Percentiles rank a stretch among this genome's conserved stretches.
Evolutionary conservation across 2,113 vertebrate species (phyloP).

Genomic region (Brachypodius melanocephalos): DNA sequence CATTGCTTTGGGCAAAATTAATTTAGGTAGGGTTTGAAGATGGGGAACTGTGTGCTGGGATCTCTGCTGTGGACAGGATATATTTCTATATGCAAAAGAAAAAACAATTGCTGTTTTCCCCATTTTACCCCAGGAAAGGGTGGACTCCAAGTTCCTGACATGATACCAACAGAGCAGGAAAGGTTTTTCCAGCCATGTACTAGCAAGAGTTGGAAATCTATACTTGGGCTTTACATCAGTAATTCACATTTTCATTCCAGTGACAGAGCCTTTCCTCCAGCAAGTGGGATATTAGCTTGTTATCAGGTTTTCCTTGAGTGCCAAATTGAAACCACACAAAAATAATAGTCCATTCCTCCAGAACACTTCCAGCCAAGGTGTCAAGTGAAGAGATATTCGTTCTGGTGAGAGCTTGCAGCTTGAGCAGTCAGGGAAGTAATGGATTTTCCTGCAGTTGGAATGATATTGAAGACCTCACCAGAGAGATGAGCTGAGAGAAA

Average conservation of each 20-base stretch:
- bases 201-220: not conserved
- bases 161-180: not conserved
- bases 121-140: not conserved
- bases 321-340: not conserved
- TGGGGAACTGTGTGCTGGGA: not conserved
- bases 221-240: not conserved
- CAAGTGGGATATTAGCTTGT: not conserved
- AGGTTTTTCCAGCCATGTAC: not conserved
- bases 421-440: slow-evolving; percentile 19
- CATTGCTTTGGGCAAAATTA: not conserved
- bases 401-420: not conserved
- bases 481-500: not conserved
- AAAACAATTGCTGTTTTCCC: not conserved
- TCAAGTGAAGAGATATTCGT: not conserved
- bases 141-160: not conserved
- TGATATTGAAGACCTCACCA: not conserved
- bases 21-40: not conserved
- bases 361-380: not conserved
- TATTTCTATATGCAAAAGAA: not conserved
- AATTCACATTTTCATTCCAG: not conserved
- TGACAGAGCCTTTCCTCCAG: not conserved
- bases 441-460: not conserved
- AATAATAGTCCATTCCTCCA: not conserved
- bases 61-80: not conserved
- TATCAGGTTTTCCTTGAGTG: not conserved